Evolutionary conservation across 2,113 vertebrate genomes (phyloP), one percentile per base, ranked within the genome.

Genomic region (Baryphthengus martii): DNA sequence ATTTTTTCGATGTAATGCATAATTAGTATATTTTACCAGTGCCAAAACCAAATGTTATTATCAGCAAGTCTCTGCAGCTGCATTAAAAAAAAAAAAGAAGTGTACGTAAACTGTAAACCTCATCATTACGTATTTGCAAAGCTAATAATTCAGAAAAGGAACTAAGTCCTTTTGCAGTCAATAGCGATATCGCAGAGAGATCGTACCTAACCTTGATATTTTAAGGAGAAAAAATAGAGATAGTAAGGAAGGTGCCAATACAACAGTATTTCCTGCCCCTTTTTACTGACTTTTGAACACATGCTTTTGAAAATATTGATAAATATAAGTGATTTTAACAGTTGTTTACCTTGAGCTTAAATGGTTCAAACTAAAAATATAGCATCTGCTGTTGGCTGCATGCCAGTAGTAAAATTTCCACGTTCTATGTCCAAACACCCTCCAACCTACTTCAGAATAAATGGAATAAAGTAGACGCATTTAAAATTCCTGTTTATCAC

Each of bases 131-230:
- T 53, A 18, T 29, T 39, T 82, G 16, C 0, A 3, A 90, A 88
- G 53, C 13, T 49, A 63, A 8, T 33, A 65, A 47, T 45, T 86
- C n/a, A 68, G 47, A 50, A 37, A 58, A 62, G 7, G 23, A 17
- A 42, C 12, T 24, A 75, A 26, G 35, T 53, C 9, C 10, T 18
- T 53, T 62, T 74, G 19, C 28, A 71, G 67, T 72, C 39, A 39
- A 26, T 10, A 53, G 39, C 0, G 0, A 24, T 58, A 45, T 31
- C 21, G n/a, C n/a, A n/a, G n/a, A n/a, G n/a, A n/a, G n/a, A n/a
- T n/a, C n/a, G n/a, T n/a, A n/a, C 1, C 8, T 28, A 42, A 13
- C 6, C 18, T 56, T 65, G 33, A 21, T 82, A 59, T 67, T 71
- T 66, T 19, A 33, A 55, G n/a, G 13, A 28, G 17, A 11, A 53